A percentile compares a stretch with the other conserved stretches of the same genome.
phyloP scores from a whole-genome alignment of 2,113 vertebrate species.

The Anser brachyrhynchus region DNA sequence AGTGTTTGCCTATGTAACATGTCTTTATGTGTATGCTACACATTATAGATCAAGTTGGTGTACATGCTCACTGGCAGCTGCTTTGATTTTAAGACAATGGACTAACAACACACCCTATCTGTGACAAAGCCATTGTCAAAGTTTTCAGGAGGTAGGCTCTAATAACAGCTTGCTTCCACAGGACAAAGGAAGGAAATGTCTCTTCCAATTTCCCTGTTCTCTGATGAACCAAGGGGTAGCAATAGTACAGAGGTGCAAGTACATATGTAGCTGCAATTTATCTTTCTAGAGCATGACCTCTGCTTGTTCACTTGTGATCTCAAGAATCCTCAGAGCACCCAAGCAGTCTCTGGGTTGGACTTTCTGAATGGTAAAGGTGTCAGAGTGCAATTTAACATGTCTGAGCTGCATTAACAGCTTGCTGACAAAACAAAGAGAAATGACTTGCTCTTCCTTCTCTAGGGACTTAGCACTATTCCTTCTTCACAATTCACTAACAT shows the following conservation, averaged over 20 bases:
- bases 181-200: not conserved
- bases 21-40: not conserved
- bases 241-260: not conserved
- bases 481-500: not conserved
- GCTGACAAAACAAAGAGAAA: not conserved
- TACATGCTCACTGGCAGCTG: not conserved
- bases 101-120: not conserved
- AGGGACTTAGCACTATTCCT: not conserved
- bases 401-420: not conserved
- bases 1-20: not conserved
- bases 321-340: not conserved
- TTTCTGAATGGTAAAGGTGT: not conserved
- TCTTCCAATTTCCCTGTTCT: not conserved
- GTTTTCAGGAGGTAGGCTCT: not conserved
- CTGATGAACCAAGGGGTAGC: not conserved
- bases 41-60: not conserved
- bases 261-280: not conserved
- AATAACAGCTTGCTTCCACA: not conserved
- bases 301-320: not conserved
- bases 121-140: not conserved
- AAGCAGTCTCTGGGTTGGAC: not conserved
- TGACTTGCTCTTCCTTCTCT: not conserved
- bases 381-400: not conserved
- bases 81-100: not conserved
- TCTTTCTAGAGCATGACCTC: not conserved